These are phyloP conservation scores for Limnephilus marmoratus DNA, from an alignment of 2,888 invertebrate species.

Conservation along the genomic window DNA sequence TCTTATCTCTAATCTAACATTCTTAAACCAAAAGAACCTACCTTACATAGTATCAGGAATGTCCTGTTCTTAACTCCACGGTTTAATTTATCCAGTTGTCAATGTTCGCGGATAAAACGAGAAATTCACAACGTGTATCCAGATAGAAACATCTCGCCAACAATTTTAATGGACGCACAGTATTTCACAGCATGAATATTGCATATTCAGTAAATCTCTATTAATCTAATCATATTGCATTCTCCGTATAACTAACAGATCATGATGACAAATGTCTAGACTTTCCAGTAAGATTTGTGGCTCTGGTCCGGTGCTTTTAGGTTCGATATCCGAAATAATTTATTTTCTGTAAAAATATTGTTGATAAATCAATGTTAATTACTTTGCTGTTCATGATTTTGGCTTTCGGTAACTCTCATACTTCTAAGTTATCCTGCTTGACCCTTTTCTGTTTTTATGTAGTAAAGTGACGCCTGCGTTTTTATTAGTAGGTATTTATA, in stretches of 20 bases:
- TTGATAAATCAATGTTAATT: too few species aligned
- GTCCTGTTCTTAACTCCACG: background rate
- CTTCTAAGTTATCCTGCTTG: too few species aligned
- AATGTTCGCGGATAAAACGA: background rate
- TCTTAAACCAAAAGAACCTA: background rate
- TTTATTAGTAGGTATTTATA: background rate
- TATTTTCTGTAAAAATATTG: background rate
- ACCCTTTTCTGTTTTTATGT: too few species aligned
- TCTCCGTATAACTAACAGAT: background rate
- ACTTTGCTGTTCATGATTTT: too few species aligned
- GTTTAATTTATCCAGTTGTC: background rate
- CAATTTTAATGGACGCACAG: background rate
- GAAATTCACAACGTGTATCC: background rate
- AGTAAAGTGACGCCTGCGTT: too few species aligned
- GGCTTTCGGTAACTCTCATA: too few species aligned
- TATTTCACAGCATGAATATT: background rate
- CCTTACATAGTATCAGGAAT: background rate
- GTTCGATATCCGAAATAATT: background rate
- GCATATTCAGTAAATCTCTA: background rate
- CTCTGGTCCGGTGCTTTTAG: background rate
- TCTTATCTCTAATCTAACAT: background rate
- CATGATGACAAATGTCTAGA: background rate
- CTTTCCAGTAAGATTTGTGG: background rate
- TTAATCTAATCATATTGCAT: background rate
- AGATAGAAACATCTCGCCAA: background rate